Evolutionary conservation across 2,888 invertebrate genomes (phyloP), one percentile per base, ranked within the genome.

Genomic region (Harpalus rufipes): DNA sequence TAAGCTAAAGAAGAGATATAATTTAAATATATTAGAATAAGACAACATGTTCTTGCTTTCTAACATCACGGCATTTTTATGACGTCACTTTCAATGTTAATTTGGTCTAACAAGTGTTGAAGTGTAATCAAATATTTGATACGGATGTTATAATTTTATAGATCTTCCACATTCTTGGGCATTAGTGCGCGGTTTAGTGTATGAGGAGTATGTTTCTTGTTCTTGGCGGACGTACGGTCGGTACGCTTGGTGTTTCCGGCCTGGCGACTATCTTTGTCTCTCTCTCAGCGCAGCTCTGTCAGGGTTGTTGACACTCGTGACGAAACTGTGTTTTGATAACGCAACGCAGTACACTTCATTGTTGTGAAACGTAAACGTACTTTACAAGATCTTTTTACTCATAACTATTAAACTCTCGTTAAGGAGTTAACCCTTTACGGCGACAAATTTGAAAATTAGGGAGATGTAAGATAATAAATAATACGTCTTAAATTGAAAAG

Each of bases 281-380:
- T 51, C 32, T 79, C 78, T 78, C 25, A 18, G 51, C 59, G 63
- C 32, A 6, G 32, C 32, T 32, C 59, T 32, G 32, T 16, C 68
- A 82, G 82, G 82, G 82, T 82, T 82, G 82, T 82, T 82, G 82
- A 82, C 82, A 82, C 82, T 82, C 58, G 82, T 82, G 82, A 82
- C 82, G 82, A 82, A 82, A 82, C 72, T 72, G 82, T 82, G 72
- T 82, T 82, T 82, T 82, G 82, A 82, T 82, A 82, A 82, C 68
- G 82, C 82, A 82, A 82, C 72, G 72, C 63, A 25, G n/a, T 12
- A 21, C 25, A 16, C 63, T 63, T 63, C 63, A 68, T 68, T 68
- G 68, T 68, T 68, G 39, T 68, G 63, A 63, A 63, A 63, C 21
- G 63, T 63, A 21, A 18, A 63, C 63, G 63, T 21, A 51, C 44